phyloP scores from a whole-genome alignment of 2,888 invertebrate genomes.

The Brachyptera putata region DNA sequence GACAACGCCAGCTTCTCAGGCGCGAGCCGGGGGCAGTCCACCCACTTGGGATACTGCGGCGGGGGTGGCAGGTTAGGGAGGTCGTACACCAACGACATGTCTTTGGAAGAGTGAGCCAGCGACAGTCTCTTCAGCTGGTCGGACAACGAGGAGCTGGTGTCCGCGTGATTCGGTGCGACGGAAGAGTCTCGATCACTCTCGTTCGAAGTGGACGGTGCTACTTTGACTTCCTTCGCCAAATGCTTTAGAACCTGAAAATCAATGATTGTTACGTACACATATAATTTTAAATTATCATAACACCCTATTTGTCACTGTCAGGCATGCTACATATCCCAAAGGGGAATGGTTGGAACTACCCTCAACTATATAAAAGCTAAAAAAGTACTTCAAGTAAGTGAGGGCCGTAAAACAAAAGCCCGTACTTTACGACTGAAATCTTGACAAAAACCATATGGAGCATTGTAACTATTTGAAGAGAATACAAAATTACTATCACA shows the following conservation, averaged over 20 bases:
- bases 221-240: constrained; percentile 70
- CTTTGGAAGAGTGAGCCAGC: constrained; percentile 34
- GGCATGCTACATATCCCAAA: no score
- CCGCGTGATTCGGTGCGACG: neutral
- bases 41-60: constrained; percentile 43
- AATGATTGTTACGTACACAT: no score
- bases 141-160: neutral
- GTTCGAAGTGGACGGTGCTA: constrained; percentile 27
- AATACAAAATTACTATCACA: no score
- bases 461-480: no score
- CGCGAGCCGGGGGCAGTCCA: constrained; percentile 39
- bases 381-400: no score
- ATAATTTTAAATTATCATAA: no score
- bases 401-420: no score
- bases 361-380: no score
- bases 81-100: neutral
- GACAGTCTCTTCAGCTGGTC: constrained; percentile 35
- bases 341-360: no score
- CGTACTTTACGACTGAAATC: no score
- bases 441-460: no score
- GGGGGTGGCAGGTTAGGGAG: constrained; percentile 40
- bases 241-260: constrained; percentile 64
- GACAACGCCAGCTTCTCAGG: constrained; percentile 62
- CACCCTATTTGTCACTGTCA: no score
- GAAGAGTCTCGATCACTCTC: constrained; percentile 36